Conservation (phyloP, 37 sponge, comb jelly and placozoan genomes). For the Spongia lamella region DNA sequence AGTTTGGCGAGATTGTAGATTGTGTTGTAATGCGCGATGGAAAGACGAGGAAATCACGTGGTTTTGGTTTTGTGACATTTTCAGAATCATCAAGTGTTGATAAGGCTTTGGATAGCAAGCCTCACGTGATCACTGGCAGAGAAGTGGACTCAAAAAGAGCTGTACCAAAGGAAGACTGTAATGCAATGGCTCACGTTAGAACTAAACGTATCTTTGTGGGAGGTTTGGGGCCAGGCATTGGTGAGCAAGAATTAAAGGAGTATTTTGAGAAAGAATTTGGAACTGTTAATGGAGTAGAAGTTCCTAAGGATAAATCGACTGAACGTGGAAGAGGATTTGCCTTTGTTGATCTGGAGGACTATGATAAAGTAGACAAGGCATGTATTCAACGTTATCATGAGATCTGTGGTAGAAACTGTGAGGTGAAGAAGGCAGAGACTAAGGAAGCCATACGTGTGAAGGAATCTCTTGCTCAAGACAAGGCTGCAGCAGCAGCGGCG, state of each 20-base stretch:
- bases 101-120: conserved; percentile 22
- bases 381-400: conserved; percentile 18
- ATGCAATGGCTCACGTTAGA: neutral
- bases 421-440: conserved; percentile 63
- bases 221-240: conserved; percentile 10
- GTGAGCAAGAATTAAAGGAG: no score
- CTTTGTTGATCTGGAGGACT: conserved; percentile 46
- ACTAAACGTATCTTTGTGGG: conserved; percentile 15
- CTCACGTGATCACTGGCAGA: conserved; percentile 43
- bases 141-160: conserved; percentile 61
- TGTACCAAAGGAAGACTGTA: conserved; percentile 44
- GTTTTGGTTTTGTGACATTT: conserved; percentile 67
- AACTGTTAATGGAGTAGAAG: conserved; percentile 6
- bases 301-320: conserved; percentile 51
- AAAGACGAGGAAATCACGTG: conserved; percentile 38
- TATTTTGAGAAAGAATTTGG: conserved; percentile 9
- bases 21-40: conserved; percentile 59
- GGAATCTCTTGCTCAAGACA: neutral
- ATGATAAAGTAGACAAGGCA: conserved; percentile 39
- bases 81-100: neutral
- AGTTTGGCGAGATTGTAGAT: conserved; percentile 55
- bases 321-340: conserved; percentile 59
- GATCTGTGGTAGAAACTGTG: conserved; percentile 58
- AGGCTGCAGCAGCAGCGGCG: no score
- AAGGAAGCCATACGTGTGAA: conserved; percentile 41